phyloP scores from a whole-genome alignment of 2,113 vertebrate species.

The Pygoscelis adeliae region DNA sequence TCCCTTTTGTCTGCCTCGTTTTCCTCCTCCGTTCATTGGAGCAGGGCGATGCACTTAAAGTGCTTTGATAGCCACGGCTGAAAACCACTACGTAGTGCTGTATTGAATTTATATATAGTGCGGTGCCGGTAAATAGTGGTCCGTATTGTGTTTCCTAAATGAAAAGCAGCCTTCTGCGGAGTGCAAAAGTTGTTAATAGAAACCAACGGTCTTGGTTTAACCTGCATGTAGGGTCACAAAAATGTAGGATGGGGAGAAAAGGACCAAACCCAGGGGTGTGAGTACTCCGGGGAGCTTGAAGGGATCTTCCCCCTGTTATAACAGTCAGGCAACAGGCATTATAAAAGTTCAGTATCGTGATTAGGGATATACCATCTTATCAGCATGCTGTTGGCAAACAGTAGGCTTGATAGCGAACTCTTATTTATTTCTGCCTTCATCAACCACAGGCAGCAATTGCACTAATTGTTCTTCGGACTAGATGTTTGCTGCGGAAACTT shows the following conservation, averaged over 20 bases:
- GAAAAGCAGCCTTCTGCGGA: neutral
- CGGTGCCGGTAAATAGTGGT: neutral
- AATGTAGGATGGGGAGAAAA: neutral
- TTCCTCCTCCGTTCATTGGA: neutral
- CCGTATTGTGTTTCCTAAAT: neutral
- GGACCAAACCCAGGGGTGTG: neutral
- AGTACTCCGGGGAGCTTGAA: neutral
- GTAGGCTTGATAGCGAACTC: neutral
- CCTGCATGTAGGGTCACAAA: neutral
- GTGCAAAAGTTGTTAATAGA: neutral
- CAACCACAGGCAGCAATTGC: neutral
- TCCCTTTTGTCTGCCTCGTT: slow-evolving; percentile 24
- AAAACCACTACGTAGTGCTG: neutral
- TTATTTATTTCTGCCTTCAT: neutral
- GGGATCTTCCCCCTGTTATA: neutral
- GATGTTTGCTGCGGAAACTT: neutral
- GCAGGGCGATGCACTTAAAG: neutral
- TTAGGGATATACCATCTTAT: neutral
- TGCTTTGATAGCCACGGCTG: neutral
- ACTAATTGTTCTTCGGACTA: neutral
- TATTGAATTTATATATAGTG: neutral
- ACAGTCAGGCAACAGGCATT: neutral
- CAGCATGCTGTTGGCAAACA: neutral
- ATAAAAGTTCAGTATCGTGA: neutral
- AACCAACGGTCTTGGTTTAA: neutral